Evolutionary conservation across 2,797 vertebrate species (phyloP), one percentile per base, ranked within the genome.

Genomic region (Cephalopachus bancanus): DNA sequence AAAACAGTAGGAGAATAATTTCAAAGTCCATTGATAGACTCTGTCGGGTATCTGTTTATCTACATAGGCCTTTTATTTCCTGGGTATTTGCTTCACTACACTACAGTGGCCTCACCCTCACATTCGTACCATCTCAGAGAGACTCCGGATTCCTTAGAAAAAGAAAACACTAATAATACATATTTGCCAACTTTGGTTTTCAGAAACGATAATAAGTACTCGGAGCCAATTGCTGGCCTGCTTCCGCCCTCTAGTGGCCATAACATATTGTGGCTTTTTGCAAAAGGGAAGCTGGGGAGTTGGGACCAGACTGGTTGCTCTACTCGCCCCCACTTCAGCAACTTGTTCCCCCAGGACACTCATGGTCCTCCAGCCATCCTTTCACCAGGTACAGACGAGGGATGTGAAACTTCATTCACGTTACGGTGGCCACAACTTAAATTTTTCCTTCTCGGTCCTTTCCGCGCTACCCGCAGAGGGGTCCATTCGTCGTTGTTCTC

Each of bases 201-300:
- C 85, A 94, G 84, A 97, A 62, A 30, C 26, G 89, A 12, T 97
- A 95, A 95, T 83, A 62, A 93, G 91, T 75, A 26, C 86, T 8
- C 10, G 78, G 57, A 62, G 22, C 78, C 89, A 59, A 88, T 98
- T 98, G 88, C 86, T 98, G 97, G 98, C 97, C 95, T 98, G 64
- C 97, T 98, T 97, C 97, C 94, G 97, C 98, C 62, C 98, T 97
- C 98, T 98, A 98, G 98, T 91, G 98, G 94, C 93, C 84, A 86
- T 22, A 78, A 33, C 0, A 7, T 64, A 44, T 28, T 24, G 19
- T 64, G 75, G 87, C 53, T 92, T 95, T 85, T 81, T 72, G 79
- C 64, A 62, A 90, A 96, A 71, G 19, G 15, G 17, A 87, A 12
- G 14, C 49, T 8, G 14, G 26, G 19, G 49, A 78, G 28, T 24